These are phyloP conservation scores for Archips xylosteana DNA, from an alignment of 2,888 invertebrate species.

Conservation along the genomic window DNA sequence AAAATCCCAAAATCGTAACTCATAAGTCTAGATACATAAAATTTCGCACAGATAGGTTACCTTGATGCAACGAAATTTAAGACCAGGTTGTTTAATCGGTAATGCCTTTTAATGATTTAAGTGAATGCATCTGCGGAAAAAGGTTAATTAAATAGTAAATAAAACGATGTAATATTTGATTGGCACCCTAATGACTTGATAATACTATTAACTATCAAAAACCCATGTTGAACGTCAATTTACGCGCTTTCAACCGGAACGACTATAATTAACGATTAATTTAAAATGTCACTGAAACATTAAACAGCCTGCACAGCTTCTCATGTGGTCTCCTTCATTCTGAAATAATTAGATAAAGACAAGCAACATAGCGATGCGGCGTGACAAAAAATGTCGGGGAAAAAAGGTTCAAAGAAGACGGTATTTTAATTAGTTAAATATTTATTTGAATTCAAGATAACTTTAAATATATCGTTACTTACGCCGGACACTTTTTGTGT, in stretches of 20 bases:
- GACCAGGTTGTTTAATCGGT: too few relatives aligned
- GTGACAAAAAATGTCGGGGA: background rate
- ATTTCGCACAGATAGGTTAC: too few relatives aligned
- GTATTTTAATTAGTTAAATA: background rate
- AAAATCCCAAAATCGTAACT: too few relatives aligned
- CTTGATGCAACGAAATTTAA: too few relatives aligned
- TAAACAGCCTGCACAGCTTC: slow-evolving; percentile 45
- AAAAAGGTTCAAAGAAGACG: background rate
- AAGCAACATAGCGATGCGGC: background rate
- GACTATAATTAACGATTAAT: slow-evolving; percentile 58
- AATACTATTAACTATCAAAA: slow-evolving; percentile 47
- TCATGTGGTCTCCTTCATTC: background rate
- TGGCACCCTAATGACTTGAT: background rate
- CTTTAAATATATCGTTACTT: background rate
- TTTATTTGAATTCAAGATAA: background rate
- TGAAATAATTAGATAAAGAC: background rate
- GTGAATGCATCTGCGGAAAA: too few relatives aligned
- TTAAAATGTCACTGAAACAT: slow-evolving; percentile 50
- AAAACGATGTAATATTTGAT: background rate
- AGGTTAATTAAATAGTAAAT: too few relatives aligned
- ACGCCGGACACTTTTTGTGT: background rate
- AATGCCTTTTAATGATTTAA: too few relatives aligned
- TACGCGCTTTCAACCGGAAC: slow-evolving; percentile 55
- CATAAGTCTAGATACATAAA: too few relatives aligned
- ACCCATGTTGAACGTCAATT: slow-evolving; percentile 54